Base-by-base conservation (phyloP, 2,113 vertebrate genomes). In the Gobiocypris rarus region DNA sequence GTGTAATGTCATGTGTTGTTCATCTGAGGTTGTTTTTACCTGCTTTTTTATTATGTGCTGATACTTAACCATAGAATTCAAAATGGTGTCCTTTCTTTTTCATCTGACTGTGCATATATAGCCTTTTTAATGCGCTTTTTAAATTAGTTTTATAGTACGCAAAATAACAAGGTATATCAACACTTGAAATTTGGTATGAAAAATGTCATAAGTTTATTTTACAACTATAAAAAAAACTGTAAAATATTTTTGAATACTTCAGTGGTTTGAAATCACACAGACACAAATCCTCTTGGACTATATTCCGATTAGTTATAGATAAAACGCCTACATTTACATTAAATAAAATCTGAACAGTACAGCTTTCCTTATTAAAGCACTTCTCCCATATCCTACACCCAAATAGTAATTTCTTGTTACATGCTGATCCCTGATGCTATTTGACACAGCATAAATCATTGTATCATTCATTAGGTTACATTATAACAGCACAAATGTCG, bases 281-380 rank as follows among this genome's bases (percentile, higher is more conserved):
- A 58, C 54, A 15, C 11, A 45, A 4, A 59, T 76, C 52, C 75
- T 79, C 52, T 17, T 73, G 11, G 11, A 73, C 22, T 63, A 79
- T 78, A 77, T 70, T 58, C n/a, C 63, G 67, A 80, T 83, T 83
- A 86, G 75, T 52, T 52, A 78, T 13, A 34, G 14, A 59, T 77
- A 70, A 82, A 58, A 65, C 10, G 34, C 13, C 22, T 5, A 54
- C 41, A 83, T 43, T 81, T 31, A 58, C 24, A 67, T 69, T 26
- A 59, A 61, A 43, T 59, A 61, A 43, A 78, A 59, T 26, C 43
- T 31, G 54, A 41, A 75, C n/a, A 80, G 43, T 52, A 41, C 19
- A 43, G 19, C 19, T 24, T 9, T 77, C 31, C 31, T 45, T 14
- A 24, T 24, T 41, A 56, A 76, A 58, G 19, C 69, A 45, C 38